These are phyloP conservation scores for Melitaea athalia DNA, from an alignment of 2,888 invertebrate genomes.

Conservation along the genomic window DNA sequence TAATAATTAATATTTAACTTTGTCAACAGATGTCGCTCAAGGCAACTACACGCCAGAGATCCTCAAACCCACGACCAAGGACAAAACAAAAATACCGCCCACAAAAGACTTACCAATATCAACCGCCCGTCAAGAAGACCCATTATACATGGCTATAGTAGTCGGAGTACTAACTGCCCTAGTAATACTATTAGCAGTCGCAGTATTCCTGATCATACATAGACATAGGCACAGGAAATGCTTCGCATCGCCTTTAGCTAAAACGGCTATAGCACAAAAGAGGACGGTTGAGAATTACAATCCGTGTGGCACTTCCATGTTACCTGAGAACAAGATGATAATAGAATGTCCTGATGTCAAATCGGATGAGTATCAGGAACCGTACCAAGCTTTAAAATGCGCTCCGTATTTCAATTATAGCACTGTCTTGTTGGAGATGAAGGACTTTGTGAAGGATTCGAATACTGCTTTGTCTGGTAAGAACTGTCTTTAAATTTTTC, in stretches of 20 bases:
- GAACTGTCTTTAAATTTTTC: neutral
- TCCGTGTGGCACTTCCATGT: slow-evolving; percentile 78
- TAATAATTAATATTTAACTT: neutral
- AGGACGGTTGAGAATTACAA: slow-evolving; percentile 81
- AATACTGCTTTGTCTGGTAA: slow-evolving; percentile 70
- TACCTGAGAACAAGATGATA: slow-evolving; percentile 78
- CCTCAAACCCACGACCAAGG: slow-evolving; percentile 78
- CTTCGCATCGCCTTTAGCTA: slow-evolving; percentile 86
- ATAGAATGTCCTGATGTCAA: slow-evolving; percentile 84
- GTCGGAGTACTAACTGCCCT: slow-evolving; percentile 89
- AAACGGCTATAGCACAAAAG: slow-evolving; percentile 67
- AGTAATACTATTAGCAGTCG: slow-evolving; percentile 86
- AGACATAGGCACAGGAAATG: slow-evolving; percentile 88
- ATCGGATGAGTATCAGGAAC: slow-evolving; percentile 90
- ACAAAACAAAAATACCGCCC: slow-evolving; percentile 72
- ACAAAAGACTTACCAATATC: slow-evolving; percentile 85
- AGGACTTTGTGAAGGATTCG: slow-evolving; percentile 83
- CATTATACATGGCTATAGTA: slow-evolving; percentile 88
- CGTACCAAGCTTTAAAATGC: slow-evolving; percentile 88
- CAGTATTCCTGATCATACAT: slow-evolving; percentile 87
- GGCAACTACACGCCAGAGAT: slow-evolving; percentile 89
- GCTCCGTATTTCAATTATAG: slow-evolving; percentile 90
- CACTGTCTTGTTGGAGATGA: slow-evolving; percentile 89
- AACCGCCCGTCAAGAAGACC: slow-evolving; percentile 86
- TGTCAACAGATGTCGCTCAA: slow-evolving; percentile 82